Conservation (phyloP, 2,888 invertebrate species). For the Cremastobaeus sp. region DNA sequence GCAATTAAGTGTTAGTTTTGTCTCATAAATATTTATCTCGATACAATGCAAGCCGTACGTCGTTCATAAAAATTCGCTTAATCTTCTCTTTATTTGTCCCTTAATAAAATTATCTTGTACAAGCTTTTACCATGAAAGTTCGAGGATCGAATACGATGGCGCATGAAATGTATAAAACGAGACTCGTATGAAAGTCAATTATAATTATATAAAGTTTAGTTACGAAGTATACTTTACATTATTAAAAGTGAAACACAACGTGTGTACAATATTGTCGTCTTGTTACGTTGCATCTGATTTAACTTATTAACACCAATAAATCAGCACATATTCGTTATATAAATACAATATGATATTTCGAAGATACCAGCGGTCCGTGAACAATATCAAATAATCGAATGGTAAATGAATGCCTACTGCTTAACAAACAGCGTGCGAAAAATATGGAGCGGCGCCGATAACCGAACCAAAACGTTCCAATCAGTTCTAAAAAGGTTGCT, state of each 20-base stretch:
- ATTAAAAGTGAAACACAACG: conserved; percentile 12
- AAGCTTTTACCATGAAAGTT: conserved; percentile 36
- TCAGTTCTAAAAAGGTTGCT: no score
- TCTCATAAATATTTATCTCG: conserved; percentile 5
- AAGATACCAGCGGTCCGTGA: no score
- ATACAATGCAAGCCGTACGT: conserved; percentile 9
- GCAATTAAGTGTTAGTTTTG: conserved; percentile 7
- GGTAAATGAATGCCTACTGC: no score
- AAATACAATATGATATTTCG: conserved; percentile 15
- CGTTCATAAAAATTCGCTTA: conserved; percentile 2
- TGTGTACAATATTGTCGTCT: conserved; percentile 13
- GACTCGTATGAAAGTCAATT: conserved; percentile 6
- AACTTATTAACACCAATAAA: conserved; percentile 8
- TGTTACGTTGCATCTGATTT: conserved; percentile 6
- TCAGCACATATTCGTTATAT: conserved; percentile 3
- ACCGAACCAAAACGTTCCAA: no score
- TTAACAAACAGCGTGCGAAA: no score
- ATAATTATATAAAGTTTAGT: conserved; percentile 11
- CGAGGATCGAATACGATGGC: conserved; percentile 37
- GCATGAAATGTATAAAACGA: conserved; percentile 32
- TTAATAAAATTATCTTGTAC: conserved; percentile 39
- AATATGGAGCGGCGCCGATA: no score
- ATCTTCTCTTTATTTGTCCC: conserved; percentile 19
- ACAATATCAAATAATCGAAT: no score
- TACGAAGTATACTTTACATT: neutral